phyloP scores from a whole-genome alignment of 2,797 vertebrate genomes.

The Anguilla megastoma region DNA sequence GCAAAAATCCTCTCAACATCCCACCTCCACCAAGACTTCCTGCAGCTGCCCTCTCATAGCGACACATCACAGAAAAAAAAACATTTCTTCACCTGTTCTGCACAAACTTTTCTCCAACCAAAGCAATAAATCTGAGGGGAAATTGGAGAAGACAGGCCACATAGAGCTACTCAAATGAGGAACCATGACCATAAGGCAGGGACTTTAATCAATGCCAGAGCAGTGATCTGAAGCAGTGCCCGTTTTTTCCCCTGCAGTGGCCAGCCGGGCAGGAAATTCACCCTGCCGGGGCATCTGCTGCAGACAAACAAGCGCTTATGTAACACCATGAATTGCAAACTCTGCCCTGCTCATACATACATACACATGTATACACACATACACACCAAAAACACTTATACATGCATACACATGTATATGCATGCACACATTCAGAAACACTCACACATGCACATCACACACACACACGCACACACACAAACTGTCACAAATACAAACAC shows the following conservation, averaged over 20 bases:
- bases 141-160: neutral
- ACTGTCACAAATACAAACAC: neutral
- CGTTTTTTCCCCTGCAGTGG: neutral
- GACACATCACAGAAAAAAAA: neutral
- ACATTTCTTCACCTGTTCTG: neutral
- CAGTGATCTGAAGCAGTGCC: neutral
- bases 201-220: constrained; percentile 13
- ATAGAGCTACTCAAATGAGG: neutral
- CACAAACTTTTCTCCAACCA: neutral
- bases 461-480: neutral
- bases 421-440: neutral
- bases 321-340: neutral
- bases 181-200: neutral
- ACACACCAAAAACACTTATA: neutral
- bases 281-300: neutral
- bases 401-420: neutral
- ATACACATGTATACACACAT: neutral
- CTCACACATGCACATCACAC: neutral
- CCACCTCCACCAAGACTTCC: neutral
- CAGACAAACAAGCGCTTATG: constrained; percentile 1
- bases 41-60: neutral
- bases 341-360: neutral
- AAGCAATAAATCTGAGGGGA: neutral
- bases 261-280: neutral
- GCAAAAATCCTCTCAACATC: neutral